phyloP scores from a whole-genome alignment of 2,797 vertebrate species.

The Poeciliopsis paucimaculata region DNA sequence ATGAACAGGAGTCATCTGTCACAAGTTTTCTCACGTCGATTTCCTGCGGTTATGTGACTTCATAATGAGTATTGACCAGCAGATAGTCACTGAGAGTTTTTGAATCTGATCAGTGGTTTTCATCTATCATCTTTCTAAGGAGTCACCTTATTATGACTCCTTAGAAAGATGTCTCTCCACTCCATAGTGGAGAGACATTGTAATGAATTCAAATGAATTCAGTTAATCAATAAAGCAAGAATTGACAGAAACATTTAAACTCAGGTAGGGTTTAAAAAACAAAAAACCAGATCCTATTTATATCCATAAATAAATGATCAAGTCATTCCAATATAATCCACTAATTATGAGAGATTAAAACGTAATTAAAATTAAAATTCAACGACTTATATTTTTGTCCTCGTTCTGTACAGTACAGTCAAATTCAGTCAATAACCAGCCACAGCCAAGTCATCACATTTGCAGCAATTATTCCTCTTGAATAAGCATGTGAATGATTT shows the following conservation, averaged over 20 bases:
- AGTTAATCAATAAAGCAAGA: not conserved
- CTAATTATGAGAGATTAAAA: not conserved
- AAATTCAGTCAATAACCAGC: not conserved
- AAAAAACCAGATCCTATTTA: not conserved
- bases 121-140: not conserved
- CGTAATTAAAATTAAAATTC: not conserved
- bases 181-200: not conserved
- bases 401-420: not conserved
- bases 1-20: not conserved
- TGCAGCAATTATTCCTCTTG: not conserved
- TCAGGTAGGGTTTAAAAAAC: not conserved
- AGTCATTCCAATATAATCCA: not conserved
- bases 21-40: not conserved
- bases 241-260: not conserved
- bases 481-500: not conserved
- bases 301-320: not conserved
- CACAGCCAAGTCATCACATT: too few species aligned
- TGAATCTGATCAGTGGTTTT: not conserved
- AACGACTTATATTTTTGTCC: not conserved
- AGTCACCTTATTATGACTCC: not conserved
- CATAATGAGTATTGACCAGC: not conserved
- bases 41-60: not conserved
- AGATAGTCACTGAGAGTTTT: not conserved
- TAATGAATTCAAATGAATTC: not conserved
- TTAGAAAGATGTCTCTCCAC: too few species aligned